phyloP scores from a whole-genome alignment of 2,797 vertebrate genomes.

The Gymnoscopelus braueri region DNA sequence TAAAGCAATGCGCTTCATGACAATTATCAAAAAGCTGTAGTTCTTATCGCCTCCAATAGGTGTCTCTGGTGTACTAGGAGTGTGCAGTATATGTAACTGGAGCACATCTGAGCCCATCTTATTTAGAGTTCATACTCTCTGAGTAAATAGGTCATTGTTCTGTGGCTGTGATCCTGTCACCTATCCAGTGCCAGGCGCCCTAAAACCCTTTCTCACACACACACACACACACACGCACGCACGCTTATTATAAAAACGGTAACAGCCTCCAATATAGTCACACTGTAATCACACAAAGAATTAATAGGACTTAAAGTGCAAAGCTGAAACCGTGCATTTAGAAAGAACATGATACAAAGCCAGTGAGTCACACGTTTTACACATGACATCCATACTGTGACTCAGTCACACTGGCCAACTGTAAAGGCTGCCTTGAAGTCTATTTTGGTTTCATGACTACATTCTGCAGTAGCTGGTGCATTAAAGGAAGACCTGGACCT shows the following conservation, averaged over 20 bases:
- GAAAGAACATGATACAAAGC: background rate
- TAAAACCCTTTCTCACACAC: constrained; percentile 7
- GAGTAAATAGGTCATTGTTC: background rate
- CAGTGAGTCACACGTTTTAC: background rate
- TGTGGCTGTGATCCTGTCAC: constrained; percentile 17
- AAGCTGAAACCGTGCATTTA: constrained; percentile 10
- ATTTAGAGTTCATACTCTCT: background rate
- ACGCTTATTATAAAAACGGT: constrained; percentile 15
- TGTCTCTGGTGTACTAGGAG: constrained; percentile 66
- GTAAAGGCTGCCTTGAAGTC: constrained; percentile 13
- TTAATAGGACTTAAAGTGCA: constrained; percentile 2
- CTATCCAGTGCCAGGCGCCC: constrained; percentile 4
- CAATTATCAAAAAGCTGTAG: constrained; percentile 29
- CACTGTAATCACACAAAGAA: constrained; percentile 21
- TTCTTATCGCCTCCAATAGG: constrained; percentile 60
- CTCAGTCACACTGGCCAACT: background rate
- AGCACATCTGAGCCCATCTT: background rate
- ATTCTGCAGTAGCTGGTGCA: constrained; percentile 26
- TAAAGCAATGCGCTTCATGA: background rate
- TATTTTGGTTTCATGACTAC: constrained; percentile 17
- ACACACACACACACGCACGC: constrained; percentile 10
- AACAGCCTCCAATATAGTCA: constrained; percentile 22
- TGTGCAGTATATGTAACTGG: background rate
- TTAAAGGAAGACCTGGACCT: constrained; percentile 4
- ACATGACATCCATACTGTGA: background rate